phyloP scores from a whole-genome alignment of 1,140 invertebrate species.

The Ylistrum balloti region DNA sequence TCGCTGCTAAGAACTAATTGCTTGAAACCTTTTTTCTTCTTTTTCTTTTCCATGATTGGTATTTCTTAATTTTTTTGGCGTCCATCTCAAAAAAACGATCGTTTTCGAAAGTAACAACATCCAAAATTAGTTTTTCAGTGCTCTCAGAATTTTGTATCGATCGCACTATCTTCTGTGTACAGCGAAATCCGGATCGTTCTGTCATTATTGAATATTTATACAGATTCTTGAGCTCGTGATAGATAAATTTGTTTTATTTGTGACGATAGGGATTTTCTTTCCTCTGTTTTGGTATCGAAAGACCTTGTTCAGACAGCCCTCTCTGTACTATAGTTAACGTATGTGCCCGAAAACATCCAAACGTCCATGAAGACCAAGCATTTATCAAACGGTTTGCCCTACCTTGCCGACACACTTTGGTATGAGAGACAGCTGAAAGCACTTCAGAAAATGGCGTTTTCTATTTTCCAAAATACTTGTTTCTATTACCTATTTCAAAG shows the following conservation, averaged over 20 bases:
- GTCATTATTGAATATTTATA: background rate
- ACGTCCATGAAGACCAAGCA: background rate
- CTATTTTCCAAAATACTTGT: background rate
- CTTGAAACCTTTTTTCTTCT: background rate
- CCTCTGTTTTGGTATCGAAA: background rate
- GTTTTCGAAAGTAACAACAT: too few species aligned
- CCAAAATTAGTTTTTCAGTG: background rate
- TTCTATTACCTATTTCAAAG: conserved; percentile 14
- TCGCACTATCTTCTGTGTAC: background rate
- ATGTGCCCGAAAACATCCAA: background rate
- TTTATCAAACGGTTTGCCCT: background rate
- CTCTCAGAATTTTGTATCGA: background rate
- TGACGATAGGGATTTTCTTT: background rate
- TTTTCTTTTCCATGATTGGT: background rate
- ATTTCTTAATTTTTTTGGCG: background rate
- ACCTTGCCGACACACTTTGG: conserved; percentile 22
- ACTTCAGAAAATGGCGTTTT: background rate
- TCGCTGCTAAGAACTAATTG: background rate
- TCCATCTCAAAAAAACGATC: background rate
- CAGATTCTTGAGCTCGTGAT: background rate
- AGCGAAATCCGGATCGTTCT: background rate
- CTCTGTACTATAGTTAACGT: background rate
- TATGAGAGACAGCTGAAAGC: background rate
- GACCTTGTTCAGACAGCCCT: background rate
- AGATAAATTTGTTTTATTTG: background rate